phyloP scores from a whole-genome alignment of 2,888 invertebrate genomes.

The Mythimna ferrago region DNA sequence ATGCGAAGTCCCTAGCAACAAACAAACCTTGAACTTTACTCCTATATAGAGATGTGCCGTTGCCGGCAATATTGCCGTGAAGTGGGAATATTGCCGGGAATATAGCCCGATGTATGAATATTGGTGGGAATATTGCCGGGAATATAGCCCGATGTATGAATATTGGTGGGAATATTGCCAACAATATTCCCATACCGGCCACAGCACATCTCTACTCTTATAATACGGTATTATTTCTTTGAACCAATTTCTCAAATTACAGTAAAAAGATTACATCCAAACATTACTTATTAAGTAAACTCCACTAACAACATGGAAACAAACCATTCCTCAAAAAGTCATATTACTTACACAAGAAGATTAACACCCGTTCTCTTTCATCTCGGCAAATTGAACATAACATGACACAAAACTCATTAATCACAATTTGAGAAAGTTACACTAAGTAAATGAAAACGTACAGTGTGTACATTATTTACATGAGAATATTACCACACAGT shows the following conservation, averaged over 20 bases:
- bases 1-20: background rate
- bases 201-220: background rate
- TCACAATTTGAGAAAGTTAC: slow-evolving; percentile 51
- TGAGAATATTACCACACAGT: slow-evolving; percentile 17
- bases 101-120: too few relatives aligned
- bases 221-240: background rate
- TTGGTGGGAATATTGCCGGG: background rate
- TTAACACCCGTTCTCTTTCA: slow-evolving; percentile 42
- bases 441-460: slow-evolving; percentile 37
- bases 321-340: slow-evolving; percentile 26
- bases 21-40: background rate
- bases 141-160: too few relatives aligned
- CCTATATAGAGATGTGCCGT: background rate
- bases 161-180: too few relatives aligned
- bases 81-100: too few relatives aligned
- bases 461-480: slow-evolving; percentile 20
- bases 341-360: slow-evolving; percentile 19
- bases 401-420: slow-evolving; percentile 48
- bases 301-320: slow-evolving; percentile 9
- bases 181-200: too few relatives aligned
- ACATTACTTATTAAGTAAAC: background rate
- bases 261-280: background rate
- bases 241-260: background rate
- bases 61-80: too few relatives aligned
- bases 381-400: slow-evolving; percentile 46